These are phyloP conservation scores for Myathropa florea DNA, from an alignment of 2,888 invertebrate species.

Conservation along the genomic window DNA sequence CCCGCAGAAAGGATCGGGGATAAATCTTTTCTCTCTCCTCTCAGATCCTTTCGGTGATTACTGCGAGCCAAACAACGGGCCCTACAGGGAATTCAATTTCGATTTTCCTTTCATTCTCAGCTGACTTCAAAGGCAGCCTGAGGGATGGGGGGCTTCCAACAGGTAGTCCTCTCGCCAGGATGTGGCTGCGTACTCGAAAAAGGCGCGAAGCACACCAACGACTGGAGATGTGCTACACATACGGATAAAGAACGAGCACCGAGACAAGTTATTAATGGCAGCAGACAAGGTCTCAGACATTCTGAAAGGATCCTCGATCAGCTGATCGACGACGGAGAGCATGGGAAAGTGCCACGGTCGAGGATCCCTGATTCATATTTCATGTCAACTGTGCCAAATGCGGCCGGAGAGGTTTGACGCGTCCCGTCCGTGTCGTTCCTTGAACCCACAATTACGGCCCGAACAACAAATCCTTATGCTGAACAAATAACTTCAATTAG, in stretches of 20 bases:
- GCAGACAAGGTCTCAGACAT: background rate
- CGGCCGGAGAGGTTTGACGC: slow-evolving; percentile 56
- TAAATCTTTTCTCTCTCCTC: slow-evolving; percentile 29
- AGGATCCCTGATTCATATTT: slow-evolving; percentile 67
- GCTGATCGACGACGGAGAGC: slow-evolving; percentile 48
- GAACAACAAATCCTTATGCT: slow-evolving; percentile 36
- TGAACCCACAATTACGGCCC: slow-evolving; percentile 61
- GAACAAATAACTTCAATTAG: slow-evolving; percentile 66
- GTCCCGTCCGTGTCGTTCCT: slow-evolving; percentile 6
- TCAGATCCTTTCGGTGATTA: slow-evolving; percentile 43
- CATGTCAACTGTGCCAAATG: slow-evolving; percentile 62
- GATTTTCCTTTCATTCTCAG: slow-evolving; percentile 43
- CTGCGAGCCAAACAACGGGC: background rate
- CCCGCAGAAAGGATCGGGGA: slow-evolving; percentile 30
- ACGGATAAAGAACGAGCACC: slow-evolving; percentile 3
- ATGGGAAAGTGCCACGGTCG: slow-evolving; percentile 61
- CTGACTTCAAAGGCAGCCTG: slow-evolving; percentile 13
- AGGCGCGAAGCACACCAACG: slow-evolving; percentile 58
- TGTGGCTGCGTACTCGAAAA: slow-evolving; percentile 34
- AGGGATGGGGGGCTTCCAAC: slow-evolving; percentile 25
- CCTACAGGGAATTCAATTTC: slow-evolving; percentile 55
- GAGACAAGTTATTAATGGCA: slow-evolving; percentile 29
- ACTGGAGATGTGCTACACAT: slow-evolving; percentile 41
- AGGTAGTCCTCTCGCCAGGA: slow-evolving; percentile 49
- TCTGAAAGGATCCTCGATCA: slow-evolving; percentile 56